Evolutionary conservation across 2,113 vertebrate genomes (phyloP).

Genomic region (Loxodonta africana): DNA sequence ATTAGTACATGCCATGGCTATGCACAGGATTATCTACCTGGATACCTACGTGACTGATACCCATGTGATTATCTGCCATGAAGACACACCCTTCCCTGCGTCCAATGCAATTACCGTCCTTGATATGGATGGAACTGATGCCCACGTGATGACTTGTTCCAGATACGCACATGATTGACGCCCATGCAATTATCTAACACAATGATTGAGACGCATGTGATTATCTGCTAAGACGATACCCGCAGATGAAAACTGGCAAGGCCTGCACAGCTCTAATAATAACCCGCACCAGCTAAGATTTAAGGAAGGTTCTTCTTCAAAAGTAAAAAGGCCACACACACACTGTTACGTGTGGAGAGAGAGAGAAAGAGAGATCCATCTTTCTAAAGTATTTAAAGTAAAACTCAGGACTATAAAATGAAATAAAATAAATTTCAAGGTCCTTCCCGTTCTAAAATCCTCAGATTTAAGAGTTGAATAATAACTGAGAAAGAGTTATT

Average conservation of each 20-base stretch:
- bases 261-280: slow-evolving; percentile 70
- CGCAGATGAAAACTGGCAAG: slow-evolving; percentile 79
- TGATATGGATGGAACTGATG: background rate
- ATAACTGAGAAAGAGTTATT: background rate
- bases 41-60: slow-evolving; percentile 63
- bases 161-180: slow-evolving; percentile 72
- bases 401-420: slow-evolving; percentile 8
- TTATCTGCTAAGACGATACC: slow-evolving; percentile 79
- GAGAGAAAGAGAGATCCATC: background rate
- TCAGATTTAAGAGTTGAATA: slow-evolving; percentile 1
- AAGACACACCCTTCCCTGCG: slow-evolving; percentile 48
- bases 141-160: slow-evolving; percentile 52
- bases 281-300: slow-evolving; percentile 58
- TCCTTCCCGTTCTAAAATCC: slow-evolving; percentile 8
- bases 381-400: background rate
- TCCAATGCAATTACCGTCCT: slow-evolving; percentile 67
- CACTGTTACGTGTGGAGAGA: background rate
- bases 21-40: slow-evolving; percentile 63
- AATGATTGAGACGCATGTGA: slow-evolving; percentile 78
- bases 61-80: slow-evolving; percentile 52
- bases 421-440: background rate
- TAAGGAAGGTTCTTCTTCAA: slow-evolving; percentile 51
- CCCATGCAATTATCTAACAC: slow-evolving; percentile 78
- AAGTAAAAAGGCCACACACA: slow-evolving; percentile 49
- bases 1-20: background rate